Evolutionary conservation across 2,888 invertebrate genomes (phyloP), one percentile per base, ranked within the genome.

Genomic region (Coecobrya sp.): DNA sequence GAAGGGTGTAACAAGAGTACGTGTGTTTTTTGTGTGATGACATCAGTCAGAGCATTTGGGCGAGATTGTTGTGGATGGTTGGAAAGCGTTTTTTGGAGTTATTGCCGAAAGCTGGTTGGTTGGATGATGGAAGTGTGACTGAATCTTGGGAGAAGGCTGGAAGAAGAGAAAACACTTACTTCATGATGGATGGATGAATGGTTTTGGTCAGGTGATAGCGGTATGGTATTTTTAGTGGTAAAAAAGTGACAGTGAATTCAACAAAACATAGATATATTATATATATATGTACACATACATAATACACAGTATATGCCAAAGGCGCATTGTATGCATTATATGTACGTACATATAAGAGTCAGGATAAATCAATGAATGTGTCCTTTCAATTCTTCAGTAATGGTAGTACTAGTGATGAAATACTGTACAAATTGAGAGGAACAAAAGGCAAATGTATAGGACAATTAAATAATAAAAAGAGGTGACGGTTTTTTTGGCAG

Each of bases 121-220:
- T 76, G 62, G 79, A 88, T 79, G 42, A 76, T 62, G 79, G 89
- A 89, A 81, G 36, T 59, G 81, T 81, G 81, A 55, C 81, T 81
- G 55, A 52, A 59, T 81, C 81, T 55, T 81, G 81, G 81, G 55
- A 81, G 30, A 81, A 81, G 81, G 81, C 81, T 52, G 79, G 59
- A 42, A 88, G 36, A 79, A 55, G 27, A 79, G 7, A 73, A 45
- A 81, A 27, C 55, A 81, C 81, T 81, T 81, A 55, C 55, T 81
- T 55, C 52, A 30, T 55, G 68, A 87, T 86, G 87, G 89, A 81
- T 81, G 55, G 86, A 92, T 86, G 55, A 81, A 49, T 65, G 70
- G 68, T 89, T 89, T 82, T 89, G 89, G 84, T 70, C 55, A 82
- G 89, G 76, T 68, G 70, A 62, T 55, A 76, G 84, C 59, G 86